Evolutionary conservation across 2,888 invertebrate species (phyloP), one percentile per base, ranked within the genome.

Genomic region (Philereme vetulata): DNA sequence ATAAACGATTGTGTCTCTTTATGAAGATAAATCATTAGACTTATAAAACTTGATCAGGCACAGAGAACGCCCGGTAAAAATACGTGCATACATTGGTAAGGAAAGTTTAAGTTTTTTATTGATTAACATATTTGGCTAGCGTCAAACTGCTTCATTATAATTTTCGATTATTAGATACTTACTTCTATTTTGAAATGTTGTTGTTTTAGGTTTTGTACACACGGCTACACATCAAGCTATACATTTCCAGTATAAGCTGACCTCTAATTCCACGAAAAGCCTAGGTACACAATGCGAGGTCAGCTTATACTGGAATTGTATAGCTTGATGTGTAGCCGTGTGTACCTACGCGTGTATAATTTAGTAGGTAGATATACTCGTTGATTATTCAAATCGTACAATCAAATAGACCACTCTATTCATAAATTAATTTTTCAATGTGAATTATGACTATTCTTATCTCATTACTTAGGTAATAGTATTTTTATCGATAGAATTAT

Each of bases 341-440:
- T n/a, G n/a, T 44, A 10, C 8, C 21, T 6, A 32, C 8, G 5
- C 8, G 9, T 8, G 7, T 45, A 32, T 3, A 34, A 34, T 43
- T 43, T 51, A 10, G 72, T 70, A 69, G n/a, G n/a, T n/a, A n/a
- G n/a, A n/a, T n/a, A n/a, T n/a, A n/a, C n/a, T n/a, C n/a, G n/a
- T 70, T 54, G 72, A 78, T 82, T 81, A 84, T 82, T 82, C 72
- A 72, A 81, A 83, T 77, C 47, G 45, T 66, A 56, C 62, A 70
- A 64, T 70, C 67, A 68, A 73, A 74, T 74, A 74, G 68, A 72
- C 64, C 63, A 63, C 62, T 68, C 57, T 44, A 51, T 52, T 56
- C 40, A 81, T 84, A 82, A 81, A 82, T 84, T 77, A 78, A 62
- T 59, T 74, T 77, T 78, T 76, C 75, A 77, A 80, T 76, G 71